phyloP scores from a whole-genome alignment of 2,797 vertebrate species.

The Pseudopleuronectes americanus region DNA sequence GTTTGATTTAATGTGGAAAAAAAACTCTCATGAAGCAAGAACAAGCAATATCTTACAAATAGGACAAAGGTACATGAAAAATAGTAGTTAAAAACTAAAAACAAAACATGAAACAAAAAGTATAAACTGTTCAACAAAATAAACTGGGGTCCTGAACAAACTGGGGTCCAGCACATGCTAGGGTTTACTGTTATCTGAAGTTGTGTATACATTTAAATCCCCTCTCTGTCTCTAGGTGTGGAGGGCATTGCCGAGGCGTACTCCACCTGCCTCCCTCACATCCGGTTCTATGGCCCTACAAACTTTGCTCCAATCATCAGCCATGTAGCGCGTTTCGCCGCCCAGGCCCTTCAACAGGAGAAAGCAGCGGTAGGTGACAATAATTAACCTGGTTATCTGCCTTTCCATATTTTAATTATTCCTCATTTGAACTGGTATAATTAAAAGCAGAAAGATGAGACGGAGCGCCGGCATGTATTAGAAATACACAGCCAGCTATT shows the following conservation, averaged over 20 bases:
- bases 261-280: conserved; percentile 93
- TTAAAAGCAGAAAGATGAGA: neutral
- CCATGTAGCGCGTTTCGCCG: conserved; percentile 95
- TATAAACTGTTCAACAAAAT: too few species aligned
- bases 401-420: neutral
- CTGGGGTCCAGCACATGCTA: too few species aligned
- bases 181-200: too few species aligned
- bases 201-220: too few species aligned
- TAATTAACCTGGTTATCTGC: neutral
- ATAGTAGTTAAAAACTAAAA: too few species aligned
- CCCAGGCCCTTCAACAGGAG: conserved; percentile 93
- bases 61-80: too few species aligned
- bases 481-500: neutral
- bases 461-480: neutral
- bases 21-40: too few species aligned
- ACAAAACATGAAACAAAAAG: too few species aligned
- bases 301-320: conserved; percentile 98
- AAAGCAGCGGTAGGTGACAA: conserved; percentile 88
- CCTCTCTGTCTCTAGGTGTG: conserved; percentile 83
- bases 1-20: too few species aligned
- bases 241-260: conserved; percentile 96
- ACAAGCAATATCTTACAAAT: too few species aligned
- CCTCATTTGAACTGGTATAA: neutral
- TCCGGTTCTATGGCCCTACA: conserved; percentile 97
- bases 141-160: too few species aligned